These are phyloP conservation scores for Steinernema feltiae DNA, from an alignment of 1,140 invertebrate genomes.

Conservation along the genomic window DNA sequence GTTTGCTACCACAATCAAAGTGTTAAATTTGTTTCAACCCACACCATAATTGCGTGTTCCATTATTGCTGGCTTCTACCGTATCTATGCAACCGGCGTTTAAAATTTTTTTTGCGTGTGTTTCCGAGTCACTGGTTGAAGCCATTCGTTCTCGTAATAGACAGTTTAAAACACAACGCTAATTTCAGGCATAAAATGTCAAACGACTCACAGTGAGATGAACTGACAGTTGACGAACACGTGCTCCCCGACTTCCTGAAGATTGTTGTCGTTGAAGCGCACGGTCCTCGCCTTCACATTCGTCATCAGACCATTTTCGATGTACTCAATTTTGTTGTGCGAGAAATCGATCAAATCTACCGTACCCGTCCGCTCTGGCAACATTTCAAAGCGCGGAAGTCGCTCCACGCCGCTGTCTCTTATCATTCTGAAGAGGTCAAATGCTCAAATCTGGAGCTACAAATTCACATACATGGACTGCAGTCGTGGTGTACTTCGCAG, in stretches of 20 bases:
- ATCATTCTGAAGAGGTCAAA: background rate
- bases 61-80: no score
- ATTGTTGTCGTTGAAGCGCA: conserved; percentile 1
- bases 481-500: background rate
- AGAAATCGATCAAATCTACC: background rate
- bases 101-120: no score
- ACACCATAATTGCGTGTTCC: no score
- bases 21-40: no score
- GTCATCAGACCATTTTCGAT: background rate
- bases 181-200: background rate
- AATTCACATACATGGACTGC: background rate
- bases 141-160: no score
- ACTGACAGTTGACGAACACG: background rate
- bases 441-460: background rate
- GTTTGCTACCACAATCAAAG: no score
- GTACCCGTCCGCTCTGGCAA: background rate
- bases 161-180: background rate
- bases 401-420: background rate
- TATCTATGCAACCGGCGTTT: no score
- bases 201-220: background rate
- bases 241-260: background rate
- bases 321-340: background rate
- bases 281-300: background rate
- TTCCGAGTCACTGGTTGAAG: no score
- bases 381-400: background rate